These are phyloP conservation scores for Sinocyclocheilus anshuiensis DNA, from an alignment of 2,113 vertebrate species.

Conservation along the genomic window DNA sequence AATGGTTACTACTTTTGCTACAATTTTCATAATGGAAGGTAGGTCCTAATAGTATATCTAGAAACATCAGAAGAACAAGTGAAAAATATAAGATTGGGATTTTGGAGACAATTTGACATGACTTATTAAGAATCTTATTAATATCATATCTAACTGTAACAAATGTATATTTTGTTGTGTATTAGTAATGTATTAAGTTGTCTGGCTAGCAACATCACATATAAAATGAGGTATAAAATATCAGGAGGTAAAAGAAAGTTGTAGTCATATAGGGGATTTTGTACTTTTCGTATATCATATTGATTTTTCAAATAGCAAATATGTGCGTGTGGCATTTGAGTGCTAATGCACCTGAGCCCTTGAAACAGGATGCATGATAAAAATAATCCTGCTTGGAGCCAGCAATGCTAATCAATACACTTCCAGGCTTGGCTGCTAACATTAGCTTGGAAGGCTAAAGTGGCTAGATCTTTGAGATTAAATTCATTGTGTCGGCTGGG, in stretches of 20 bases:
- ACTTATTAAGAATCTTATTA: background rate
- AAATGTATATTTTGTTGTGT: background rate
- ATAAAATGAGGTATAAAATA: background rate
- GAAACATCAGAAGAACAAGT: background rate
- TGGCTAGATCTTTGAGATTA: constrained; percentile 8
- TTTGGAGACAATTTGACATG: background rate
- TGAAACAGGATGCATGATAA: constrained; percentile 16
- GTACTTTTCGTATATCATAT: background rate
- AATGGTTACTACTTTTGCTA: no score
- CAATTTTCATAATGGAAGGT: background rate
- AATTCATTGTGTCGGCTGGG: constrained; percentile 18
- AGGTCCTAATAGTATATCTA: background rate
- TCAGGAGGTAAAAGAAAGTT: constrained; percentile 15
- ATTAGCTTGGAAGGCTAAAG: constrained; percentile 28
- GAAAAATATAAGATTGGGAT: background rate
- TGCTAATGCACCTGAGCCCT: constrained; percentile 7
- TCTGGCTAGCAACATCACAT: background rate
- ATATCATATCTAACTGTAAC: background rate
- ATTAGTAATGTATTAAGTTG: background rate
- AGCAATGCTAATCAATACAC: constrained; percentile 29
- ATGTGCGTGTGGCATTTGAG: constrained; percentile 19
- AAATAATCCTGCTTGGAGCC: constrained; percentile 30
- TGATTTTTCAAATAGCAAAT: constrained; percentile 7
- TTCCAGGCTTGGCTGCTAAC: constrained; percentile 18
- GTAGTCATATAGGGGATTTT: background rate